Conservation (phyloP, 1,140 invertebrate species). For the Thaumatotibia leucotreta region DNA sequence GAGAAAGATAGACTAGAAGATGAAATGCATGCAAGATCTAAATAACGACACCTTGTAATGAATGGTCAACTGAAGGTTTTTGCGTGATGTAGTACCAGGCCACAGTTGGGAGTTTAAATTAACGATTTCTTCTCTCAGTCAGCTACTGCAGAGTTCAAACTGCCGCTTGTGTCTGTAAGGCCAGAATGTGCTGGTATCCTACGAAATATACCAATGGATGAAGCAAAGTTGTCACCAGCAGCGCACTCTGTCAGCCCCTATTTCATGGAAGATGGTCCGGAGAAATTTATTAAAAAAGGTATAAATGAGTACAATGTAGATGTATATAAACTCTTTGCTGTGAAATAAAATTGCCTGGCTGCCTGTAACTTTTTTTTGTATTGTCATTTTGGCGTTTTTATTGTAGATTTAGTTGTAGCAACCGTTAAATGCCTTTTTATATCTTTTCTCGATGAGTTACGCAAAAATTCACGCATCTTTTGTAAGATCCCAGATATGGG, state of each 20-base stretch:
- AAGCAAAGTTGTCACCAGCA: constrained; percentile 75
- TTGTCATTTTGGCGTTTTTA: constrained; percentile 13
- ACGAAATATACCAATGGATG: constrained; percentile 76
- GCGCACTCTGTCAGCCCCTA: constrained; percentile 79
- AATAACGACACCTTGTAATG: background rate
- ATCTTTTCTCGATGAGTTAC: constrained; percentile 51
- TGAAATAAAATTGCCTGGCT: background rate
- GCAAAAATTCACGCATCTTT: constrained; percentile 60
- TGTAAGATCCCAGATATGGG: constrained; percentile 68
- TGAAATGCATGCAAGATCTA: background rate
- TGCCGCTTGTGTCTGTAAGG: constrained; percentile 80
- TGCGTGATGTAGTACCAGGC: background rate
- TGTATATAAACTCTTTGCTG: background rate
- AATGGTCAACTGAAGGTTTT: background rate
- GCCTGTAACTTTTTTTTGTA: background rate
- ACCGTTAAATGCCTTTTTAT: background rate
- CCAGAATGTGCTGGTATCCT: constrained; percentile 80
- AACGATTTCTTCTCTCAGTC: constrained; percentile 77
- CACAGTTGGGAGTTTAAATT: background rate
- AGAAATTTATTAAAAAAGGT: constrained; percentile 82
- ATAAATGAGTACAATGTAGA: constrained; percentile 19
- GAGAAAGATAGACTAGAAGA: background rate
- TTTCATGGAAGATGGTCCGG: constrained; percentile 80
- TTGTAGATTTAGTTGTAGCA: background rate
- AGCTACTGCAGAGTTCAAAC: constrained; percentile 79